These are phyloP conservation scores for Erebia epiphron DNA, from an alignment of 2,888 invertebrate species.

Conservation along the genomic window DNA sequence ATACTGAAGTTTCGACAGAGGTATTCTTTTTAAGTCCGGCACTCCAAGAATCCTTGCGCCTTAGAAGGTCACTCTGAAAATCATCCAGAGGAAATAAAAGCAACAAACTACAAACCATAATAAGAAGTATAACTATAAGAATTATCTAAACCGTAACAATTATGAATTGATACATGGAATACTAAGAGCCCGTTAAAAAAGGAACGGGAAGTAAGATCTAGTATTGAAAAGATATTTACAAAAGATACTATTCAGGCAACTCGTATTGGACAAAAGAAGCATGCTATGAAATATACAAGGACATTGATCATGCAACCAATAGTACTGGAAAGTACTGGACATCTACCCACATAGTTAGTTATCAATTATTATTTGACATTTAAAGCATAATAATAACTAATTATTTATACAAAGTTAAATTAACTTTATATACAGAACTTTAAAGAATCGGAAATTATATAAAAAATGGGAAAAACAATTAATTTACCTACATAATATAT, in stretches of 20 bases:
- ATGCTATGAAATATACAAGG: slow-evolving; percentile 22
- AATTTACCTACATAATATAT: not conserved
- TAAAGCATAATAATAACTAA: slow-evolving; percentile 18
- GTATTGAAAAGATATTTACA: slow-evolving; percentile 17
- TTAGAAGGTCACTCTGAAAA: slow-evolving; percentile 75
- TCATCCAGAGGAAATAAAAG: slow-evolving; percentile 43
- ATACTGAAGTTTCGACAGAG: slow-evolving; percentile 80
- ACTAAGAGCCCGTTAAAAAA: slow-evolving; percentile 1
- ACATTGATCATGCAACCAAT: slow-evolving; percentile 25
- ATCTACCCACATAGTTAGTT: not conserved
- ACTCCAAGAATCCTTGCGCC: slow-evolving; percentile 78
- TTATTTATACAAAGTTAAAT: not conserved
- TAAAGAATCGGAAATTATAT: not conserved
- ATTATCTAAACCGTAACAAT: not conserved
- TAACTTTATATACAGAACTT: not conserved
- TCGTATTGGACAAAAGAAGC: slow-evolving; percentile 8
- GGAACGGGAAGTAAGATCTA: not conserved
- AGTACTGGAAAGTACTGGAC: slow-evolving; percentile 10
- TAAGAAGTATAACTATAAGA: not conserved
- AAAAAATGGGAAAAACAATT: not conserved
- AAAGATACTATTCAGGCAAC: not conserved
- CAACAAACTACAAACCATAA: slow-evolving; percentile 16
- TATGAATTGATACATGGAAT: slow-evolving; percentile 1
- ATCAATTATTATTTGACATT: slow-evolving; percentile 15
- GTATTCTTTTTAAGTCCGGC: slow-evolving; percentile 68